A percentile compares a stretch with the other conserved stretches of the same genome.
These are phyloP conservation scores for Ostrea edulis DNA, from an alignment of 1,140 invertebrate genomes.

Conservation along the genomic window DNA sequence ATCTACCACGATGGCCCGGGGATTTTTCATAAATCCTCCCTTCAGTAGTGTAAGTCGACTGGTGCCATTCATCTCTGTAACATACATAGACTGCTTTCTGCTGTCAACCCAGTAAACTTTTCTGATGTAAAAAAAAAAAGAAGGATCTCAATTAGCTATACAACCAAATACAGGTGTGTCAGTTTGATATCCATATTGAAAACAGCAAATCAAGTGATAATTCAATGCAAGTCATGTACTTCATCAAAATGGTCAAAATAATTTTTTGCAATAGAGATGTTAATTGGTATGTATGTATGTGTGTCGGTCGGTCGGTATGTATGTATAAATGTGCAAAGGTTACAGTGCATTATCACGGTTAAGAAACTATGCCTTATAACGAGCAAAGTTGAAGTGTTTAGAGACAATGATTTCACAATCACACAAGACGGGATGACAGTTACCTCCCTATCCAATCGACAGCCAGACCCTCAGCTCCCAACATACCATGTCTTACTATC, in stretches of 20 bases:
- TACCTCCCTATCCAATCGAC: slow-evolving; percentile 94
- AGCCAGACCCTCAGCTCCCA: slow-evolving; percentile 96
- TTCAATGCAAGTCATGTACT: no score
- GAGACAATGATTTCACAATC: no score
- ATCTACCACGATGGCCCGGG: slow-evolving; percentile 95
- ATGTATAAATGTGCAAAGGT: no score
- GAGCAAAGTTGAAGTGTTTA: no score
- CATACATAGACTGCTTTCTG: slow-evolving; percentile 91
- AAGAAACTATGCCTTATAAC: no score
- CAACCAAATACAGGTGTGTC: no score
- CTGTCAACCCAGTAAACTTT: slow-evolving; percentile 99
- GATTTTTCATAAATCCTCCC: slow-evolving; percentile 90
- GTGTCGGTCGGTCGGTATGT: no score
- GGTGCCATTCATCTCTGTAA: slow-evolving; percentile 95
- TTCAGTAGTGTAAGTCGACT: slow-evolving; percentile 92
- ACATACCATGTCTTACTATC: slow-evolving; percentile 94
- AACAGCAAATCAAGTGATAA: no score
- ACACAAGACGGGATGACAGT: neutral
- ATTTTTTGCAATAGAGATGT: neutral
- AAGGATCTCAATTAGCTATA: neutral
- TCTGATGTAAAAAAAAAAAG: slow-evolving; percentile 76
- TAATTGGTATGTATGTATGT: no score
- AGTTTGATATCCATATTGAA: no score
- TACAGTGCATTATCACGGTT: no score
- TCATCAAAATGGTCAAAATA: no score